Conservation (phyloP, 1,140 invertebrate genomes). For the Leguminivora glycinivorella region DNA sequence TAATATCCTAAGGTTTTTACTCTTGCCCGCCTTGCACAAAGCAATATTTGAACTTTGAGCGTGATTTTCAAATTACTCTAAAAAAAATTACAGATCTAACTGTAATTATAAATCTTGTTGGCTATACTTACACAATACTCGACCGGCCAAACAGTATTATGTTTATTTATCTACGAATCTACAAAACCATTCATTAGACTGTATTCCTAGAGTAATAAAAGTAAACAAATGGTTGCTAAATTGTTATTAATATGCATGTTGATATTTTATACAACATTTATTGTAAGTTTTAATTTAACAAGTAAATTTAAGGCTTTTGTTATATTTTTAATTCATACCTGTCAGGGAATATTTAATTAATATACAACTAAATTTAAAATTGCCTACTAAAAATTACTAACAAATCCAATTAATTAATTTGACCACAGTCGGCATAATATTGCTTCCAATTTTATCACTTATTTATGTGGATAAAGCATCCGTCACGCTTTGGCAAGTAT, state of each 20-base stretch:
- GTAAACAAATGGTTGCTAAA: neutral
- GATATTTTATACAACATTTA: constrained; percentile 14
- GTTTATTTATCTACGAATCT: neutral
- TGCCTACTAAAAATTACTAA: no score
- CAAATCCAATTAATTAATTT: no score
- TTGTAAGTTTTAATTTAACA: constrained; percentile 4
- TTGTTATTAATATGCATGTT: neutral
- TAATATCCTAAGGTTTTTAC: no score
- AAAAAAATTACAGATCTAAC: neutral
- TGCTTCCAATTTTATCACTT: no score
- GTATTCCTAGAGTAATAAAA: constrained; percentile 7
- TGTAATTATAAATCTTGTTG: neutral
- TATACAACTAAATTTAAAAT: neutral
- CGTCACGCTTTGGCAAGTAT: no score
- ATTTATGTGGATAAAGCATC: no score
- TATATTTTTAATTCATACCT: neutral
- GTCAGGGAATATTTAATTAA: neutral
- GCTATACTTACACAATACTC: neutral
- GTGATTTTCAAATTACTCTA: no score
- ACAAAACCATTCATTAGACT: neutral
- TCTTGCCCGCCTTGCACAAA: no score
- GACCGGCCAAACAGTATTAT: neutral
- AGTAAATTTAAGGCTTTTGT: neutral
- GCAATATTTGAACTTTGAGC: no score
- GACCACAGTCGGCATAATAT: no score